phyloP scores from a whole-genome alignment of 2,797 vertebrate genomes.

The Dryobates pubescens region DNA sequence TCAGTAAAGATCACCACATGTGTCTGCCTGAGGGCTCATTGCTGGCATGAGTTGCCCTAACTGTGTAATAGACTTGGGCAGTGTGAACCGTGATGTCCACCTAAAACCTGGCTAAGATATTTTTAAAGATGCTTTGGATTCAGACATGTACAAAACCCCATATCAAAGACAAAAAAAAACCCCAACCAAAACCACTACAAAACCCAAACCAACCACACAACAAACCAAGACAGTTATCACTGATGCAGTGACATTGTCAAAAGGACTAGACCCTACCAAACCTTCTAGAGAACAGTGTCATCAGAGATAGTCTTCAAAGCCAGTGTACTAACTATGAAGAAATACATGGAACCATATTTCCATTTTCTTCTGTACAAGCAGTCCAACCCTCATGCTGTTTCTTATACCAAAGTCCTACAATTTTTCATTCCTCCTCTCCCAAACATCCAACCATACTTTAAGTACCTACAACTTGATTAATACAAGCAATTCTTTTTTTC shows the following conservation, averaged over 20 bases:
- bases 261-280: not conserved
- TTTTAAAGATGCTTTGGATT: not conserved
- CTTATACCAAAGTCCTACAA: not conserved
- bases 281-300: not conserved
- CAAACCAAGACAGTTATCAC: not conserved
- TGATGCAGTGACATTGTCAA: not conserved
- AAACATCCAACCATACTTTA: not conserved
- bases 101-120: not conserved
- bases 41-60: not conserved
- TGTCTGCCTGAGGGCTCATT: not conserved
- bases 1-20: not conserved
- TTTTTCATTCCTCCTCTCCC: not conserved
- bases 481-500: not conserved
- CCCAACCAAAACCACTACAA: not conserved
- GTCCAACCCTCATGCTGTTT: not conserved
- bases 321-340: not conserved
- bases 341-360: not conserved
- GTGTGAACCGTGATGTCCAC: not conserved
- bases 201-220: not conserved
- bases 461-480: not conserved
- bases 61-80: not conserved
- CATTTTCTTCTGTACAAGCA: not conserved
- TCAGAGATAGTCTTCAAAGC: not conserved
- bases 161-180: not conserved
- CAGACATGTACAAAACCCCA: fast-evolving